phyloP scores from a whole-genome alignment of 2,888 invertebrate species.

The Ypsolopha scabrella region DNA sequence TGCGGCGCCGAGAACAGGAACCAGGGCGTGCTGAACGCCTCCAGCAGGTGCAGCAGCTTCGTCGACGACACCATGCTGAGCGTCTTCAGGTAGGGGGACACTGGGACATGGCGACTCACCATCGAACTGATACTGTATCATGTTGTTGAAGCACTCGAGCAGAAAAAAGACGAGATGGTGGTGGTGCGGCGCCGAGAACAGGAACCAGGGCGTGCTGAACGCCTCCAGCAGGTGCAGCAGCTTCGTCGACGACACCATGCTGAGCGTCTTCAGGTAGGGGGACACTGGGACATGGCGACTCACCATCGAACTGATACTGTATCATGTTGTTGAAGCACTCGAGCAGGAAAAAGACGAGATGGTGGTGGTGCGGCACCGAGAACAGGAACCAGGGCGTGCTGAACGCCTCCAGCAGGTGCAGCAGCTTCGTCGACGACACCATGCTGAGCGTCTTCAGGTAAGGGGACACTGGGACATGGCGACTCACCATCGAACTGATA shows the following conservation, averaged over 20 bases:
- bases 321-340: conserved; percentile 99
- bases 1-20: conserved; percentile 96
- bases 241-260: conserved; percentile 99
- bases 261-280: conserved; percentile 97
- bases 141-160: conserved; percentile 99
- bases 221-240: conserved; percentile 96
- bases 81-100: conserved; percentile 98
- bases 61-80: conserved; percentile 99
- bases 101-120: conserved; percentile 78
- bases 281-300: conserved; percentile 82
- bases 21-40: conserved; percentile 99
- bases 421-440: conserved; percentile 97
- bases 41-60: conserved; percentile 94
- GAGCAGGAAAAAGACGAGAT: conserved; percentile 96
- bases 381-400: conserved; percentile 99
- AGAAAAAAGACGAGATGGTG: conserved; percentile 99
- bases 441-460: conserved; percentile 98
- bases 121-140: conserved; percentile 99
- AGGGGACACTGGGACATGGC: conserved; percentile 87
- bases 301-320: conserved; percentile 98
- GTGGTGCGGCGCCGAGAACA: conserved; percentile 95
- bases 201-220: conserved; percentile 99
- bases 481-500: conserved; percentile 97
- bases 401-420: conserved; percentile 97
- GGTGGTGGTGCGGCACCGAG: conserved; percentile 96